These are phyloP conservation scores for Xerus rutilus DNA, from an alignment of 2,797 vertebrate species.

Conservation along the genomic window DNA sequence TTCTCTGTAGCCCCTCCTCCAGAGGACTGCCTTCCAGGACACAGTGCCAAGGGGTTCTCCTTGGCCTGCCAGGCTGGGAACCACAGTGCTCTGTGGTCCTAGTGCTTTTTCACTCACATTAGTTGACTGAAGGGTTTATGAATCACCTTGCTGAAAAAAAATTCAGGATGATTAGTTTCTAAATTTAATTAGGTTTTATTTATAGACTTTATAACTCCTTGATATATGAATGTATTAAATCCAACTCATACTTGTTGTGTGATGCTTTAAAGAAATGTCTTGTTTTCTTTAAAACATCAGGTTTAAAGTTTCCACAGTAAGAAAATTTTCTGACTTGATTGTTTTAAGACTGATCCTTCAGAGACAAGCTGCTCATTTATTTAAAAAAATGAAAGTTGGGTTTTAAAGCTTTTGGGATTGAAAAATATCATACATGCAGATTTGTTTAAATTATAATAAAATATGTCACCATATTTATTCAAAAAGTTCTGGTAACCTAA, in stretches of 20 bases:
- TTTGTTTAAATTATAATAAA: slow-evolving; percentile 54
- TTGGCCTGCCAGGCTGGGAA: not conserved
- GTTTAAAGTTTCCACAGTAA: not conserved
- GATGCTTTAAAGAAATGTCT: not conserved
- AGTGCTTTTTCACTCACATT: not conserved
- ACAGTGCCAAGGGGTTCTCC: too few relatives aligned
- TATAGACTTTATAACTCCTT: not conserved
- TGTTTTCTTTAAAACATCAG: not conserved
- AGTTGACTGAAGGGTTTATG: not conserved
- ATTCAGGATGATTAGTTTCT: not conserved
- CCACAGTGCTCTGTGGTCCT: not conserved
- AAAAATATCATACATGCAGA: not conserved
- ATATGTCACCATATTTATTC: not conserved
- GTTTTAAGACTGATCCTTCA: not conserved
- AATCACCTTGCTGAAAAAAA: slow-evolving; percentile 32
- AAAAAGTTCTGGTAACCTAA: slow-evolving; percentile 8
- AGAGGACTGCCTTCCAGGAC: not conserved
- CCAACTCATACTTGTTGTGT: not conserved
- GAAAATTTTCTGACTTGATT: not conserved
- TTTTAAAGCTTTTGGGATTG: slow-evolving; percentile 4
- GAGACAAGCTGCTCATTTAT: slow-evolving; percentile 29
- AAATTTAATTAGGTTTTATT: not conserved
- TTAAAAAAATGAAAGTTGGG: not conserved
- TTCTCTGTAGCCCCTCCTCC: too few relatives aligned
- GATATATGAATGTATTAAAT: not conserved